phyloP scores from a whole-genome alignment of 2,113 vertebrate genomes.

The Crotophaga sulcirostris region DNA sequence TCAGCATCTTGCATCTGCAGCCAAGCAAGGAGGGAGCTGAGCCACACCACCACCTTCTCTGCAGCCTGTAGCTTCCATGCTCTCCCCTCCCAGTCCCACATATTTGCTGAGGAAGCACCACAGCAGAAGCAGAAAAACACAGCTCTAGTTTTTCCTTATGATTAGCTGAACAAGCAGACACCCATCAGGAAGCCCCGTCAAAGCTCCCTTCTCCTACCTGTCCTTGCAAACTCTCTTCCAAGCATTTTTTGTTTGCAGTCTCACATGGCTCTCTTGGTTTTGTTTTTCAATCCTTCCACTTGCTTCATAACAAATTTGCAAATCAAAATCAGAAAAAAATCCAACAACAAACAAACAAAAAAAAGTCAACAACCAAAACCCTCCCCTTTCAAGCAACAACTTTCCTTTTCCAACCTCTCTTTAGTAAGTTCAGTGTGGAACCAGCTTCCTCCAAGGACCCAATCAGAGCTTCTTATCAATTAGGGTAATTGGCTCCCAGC shows the following conservation, averaged over 20 bases:
- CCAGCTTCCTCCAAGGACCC: background rate
- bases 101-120: fast-evolving
- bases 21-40: background rate
- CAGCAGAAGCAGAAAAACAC: background rate
- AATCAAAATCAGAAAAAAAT: background rate
- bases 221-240: background rate
- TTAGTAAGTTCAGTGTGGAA: background rate
- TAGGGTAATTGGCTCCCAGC: slow-evolving; percentile 44
- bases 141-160: background rate
- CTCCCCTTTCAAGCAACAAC: background rate
- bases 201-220: background rate
- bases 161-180: background rate
- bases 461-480: slow-evolving; percentile 27
- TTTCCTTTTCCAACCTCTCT: background rate
- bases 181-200: background rate
- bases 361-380: background rate
- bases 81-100: background rate
- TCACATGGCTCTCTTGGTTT: background rate
- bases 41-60: background rate
- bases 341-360: background rate
- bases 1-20: background rate
- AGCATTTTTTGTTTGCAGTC: background rate
- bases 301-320: background rate
- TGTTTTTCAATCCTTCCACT: background rate
- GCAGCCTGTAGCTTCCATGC: background rate